Conservation (phyloP, 2,113 vertebrate species). For the Cyprinodon brontotheroides region DNA sequence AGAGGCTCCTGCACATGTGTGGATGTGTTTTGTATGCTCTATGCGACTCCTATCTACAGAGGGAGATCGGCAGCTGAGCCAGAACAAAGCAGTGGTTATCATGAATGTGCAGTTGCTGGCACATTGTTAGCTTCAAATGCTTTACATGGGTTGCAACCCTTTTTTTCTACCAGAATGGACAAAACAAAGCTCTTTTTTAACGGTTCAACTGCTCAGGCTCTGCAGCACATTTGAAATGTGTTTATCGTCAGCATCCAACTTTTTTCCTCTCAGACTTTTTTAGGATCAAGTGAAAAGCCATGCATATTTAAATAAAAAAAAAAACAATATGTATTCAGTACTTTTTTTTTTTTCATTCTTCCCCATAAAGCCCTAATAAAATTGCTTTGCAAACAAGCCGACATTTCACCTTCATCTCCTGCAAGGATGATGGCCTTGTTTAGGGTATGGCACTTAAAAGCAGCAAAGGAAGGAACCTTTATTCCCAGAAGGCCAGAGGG, state of each 20-base stretch:
- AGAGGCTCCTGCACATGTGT: slow-evolving; percentile 10
- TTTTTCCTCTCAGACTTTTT: not conserved
- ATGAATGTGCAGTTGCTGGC: slow-evolving; percentile 44
- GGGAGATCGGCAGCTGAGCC: slow-evolving; percentile 46
- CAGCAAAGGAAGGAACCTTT: slow-evolving; percentile 30
- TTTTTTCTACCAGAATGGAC: slow-evolving; percentile 18
- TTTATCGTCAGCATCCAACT: not conserved
- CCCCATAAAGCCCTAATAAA: slow-evolving; percentile 36
- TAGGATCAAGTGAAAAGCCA: not conserved
- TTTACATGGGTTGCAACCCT: slow-evolving; percentile 45
- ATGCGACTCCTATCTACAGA: slow-evolving; percentile 42
- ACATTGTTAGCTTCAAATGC: slow-evolving; percentile 29
- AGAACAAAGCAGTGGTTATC: slow-evolving; percentile 62
- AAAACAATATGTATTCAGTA: not conserved
- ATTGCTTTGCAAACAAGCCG: slow-evolving; percentile 7
- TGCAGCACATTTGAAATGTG: not conserved
- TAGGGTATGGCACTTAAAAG: slow-evolving; percentile 62
- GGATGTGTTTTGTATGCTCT: slow-evolving; percentile 30
- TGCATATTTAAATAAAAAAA: not conserved
- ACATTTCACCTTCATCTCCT: slow-evolving; percentile 41
- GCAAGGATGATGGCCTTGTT: slow-evolving; percentile 51
- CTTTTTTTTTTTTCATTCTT: not conserved
- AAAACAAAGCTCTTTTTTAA: slow-evolving; percentile 42
- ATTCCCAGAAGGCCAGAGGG: slow-evolving; percentile 39
- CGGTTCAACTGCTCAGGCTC: slow-evolving; percentile 2